Percentiles rank a stretch among this genome's conserved stretches.
phyloP scores from a whole-genome alignment of 2,888 invertebrate species.

The Crocallis elinguaria region DNA sequence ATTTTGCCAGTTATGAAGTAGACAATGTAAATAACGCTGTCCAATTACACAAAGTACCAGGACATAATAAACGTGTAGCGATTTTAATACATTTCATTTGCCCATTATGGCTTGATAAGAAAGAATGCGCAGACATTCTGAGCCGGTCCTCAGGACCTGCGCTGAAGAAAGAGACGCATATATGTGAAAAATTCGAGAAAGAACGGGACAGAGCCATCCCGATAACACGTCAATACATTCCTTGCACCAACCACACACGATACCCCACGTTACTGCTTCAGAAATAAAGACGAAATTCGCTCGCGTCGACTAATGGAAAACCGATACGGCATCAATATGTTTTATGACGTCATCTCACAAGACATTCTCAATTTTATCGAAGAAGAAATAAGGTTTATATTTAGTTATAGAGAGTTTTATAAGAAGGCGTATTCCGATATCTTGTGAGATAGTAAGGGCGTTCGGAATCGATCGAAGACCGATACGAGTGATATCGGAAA shows the following conservation, averaged over 20 bases:
- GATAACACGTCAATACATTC: conserved; percentile 85
- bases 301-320: conserved; percentile 74
- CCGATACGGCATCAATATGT: conserved; percentile 84
- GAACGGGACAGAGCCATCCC: conserved; percentile 77
- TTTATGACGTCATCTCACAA: conserved; percentile 60
- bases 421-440: conserved; percentile 83
- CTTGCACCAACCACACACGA: conserved; percentile 63
- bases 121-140: conserved; percentile 80
- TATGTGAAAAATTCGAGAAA: conserved; percentile 62
- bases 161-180: conserved; percentile 74
- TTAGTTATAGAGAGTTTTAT: conserved; percentile 53
- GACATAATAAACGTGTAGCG: conserved; percentile 54
- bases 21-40: conserved; percentile 40
- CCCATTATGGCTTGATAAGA: conserved; percentile 70
- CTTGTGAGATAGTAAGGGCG: conserved; percentile 84
- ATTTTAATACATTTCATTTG: conserved; percentile 63
- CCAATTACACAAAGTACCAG: conserved; percentile 61
- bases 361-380: conserved; percentile 53
- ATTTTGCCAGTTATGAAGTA: conserved; percentile 32
- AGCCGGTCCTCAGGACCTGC: conserved; percentile 74
- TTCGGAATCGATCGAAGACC: conserved; percentile 80
- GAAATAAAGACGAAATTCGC: conserved; percentile 55
- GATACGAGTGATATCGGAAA: conserved; percentile 78
- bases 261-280: conserved; percentile 41
- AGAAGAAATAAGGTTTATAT: conserved; percentile 56